Evolutionary conservation across 2,113 vertebrate genomes (phyloP), one percentile per base, ranked within the genome.

Genomic region (Cranoglanis bouderius): DNA sequence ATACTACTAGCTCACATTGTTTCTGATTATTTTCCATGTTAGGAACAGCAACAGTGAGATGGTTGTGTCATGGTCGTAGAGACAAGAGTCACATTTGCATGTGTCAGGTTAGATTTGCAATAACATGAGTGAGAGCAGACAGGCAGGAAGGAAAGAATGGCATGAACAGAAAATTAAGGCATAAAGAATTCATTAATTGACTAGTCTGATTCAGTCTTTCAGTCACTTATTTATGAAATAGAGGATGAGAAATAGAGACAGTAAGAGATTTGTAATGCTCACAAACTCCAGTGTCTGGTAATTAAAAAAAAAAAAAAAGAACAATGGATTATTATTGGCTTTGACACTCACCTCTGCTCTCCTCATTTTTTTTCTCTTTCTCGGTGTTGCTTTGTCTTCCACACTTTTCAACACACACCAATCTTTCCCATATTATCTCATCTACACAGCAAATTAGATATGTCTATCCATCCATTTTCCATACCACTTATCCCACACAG

Each of bases 141-240:
- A 91, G 90, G 91, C 55, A 6, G 21, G 40, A 82, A 61, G 32
- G 40, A 84, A 78, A 84, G 87, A 88, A 75, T 75, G 92, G 91
- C 91, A 93, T 91, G 91, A 90, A 83, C 32, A 82, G 89, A 93
- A 92, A 92, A 92, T 87, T 84, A 78, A 91, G n/a, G 59, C 29
- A 67, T 94, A 88, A 94, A 94, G 93, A 90, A 94, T 94, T 93
- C 90, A 95, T 88, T 53, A 78, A 90, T 74, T 81, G 86, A 88
- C 90, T 90, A 90, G 65, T 59, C 84, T 88, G 85, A 92, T 92
- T 91, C 89, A 83, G 90, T 90, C 89, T 89, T 82, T 85, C 16
- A 29, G 40, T 13, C 35, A 3, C 38, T 53, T 46, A 24, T 32
- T 86, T 29, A 46, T 46, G 32, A 70, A 35, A 29, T 8, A 53